Conservation (phyloP, 2,113 vertebrate genomes). For the Tretioscincus oriximinensis region DNA sequence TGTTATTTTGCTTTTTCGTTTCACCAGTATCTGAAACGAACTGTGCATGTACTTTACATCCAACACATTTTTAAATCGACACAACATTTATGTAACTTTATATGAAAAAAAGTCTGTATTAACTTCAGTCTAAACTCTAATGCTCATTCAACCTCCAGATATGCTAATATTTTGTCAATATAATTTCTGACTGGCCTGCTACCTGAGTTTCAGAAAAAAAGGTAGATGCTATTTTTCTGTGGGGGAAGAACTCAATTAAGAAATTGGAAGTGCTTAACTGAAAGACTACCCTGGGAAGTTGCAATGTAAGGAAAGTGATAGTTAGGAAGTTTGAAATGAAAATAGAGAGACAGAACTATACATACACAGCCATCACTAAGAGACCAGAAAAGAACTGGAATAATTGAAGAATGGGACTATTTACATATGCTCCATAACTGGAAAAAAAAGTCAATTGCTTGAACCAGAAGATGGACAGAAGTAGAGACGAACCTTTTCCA, state of each 20-base stretch:
- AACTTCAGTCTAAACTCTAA: constrained; percentile 72
- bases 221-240: constrained; percentile 75
- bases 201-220: constrained; percentile 76
- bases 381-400: constrained; percentile 42
- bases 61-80: constrained; percentile 70
- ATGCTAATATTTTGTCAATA: constrained; percentile 60
- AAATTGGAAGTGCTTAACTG: constrained; percentile 72
- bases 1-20: constrained; percentile 53
- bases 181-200: constrained; percentile 78
- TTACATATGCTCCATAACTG: constrained; percentile 24
- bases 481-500: constrained; percentile 27
- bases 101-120: constrained; percentile 62
- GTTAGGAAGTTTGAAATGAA: constrained; percentile 36
- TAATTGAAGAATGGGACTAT: not conserved
- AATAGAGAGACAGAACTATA: constrained; percentile 38
- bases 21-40: constrained; percentile 58
- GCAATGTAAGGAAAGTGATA: constrained; percentile 18
- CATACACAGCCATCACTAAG: constrained; percentile 53
- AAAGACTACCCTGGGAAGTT: constrained; percentile 79
- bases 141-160: constrained; percentile 68
- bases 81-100: constrained; percentile 70
- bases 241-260: constrained; percentile 57
- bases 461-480: constrained; percentile 37
- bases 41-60: constrained; percentile 79
- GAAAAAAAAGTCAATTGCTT: constrained; percentile 39